Base-by-base conservation (phyloP, 1,140 invertebrate genomes). In the Apocrypta bakeri region DNA sequence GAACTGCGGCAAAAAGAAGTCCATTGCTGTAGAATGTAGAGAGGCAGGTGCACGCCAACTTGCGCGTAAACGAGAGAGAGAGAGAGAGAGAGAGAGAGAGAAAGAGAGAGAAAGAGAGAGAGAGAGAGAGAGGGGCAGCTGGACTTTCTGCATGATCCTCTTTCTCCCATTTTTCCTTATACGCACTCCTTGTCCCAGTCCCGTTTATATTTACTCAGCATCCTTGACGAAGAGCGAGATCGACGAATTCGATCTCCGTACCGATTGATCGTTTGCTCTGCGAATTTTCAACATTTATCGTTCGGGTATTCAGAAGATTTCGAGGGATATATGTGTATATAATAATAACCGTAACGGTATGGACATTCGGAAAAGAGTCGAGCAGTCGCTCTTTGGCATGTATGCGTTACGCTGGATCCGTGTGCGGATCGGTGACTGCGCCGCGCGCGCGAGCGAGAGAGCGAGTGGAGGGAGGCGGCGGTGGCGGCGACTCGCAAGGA, bases 11-110 rank as follows among this genome's bases (percentile, higher is more conserved):
- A 42, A 42, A 42, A 42, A 42, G 40, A 42, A 14, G 40, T 11
- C 7, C 1, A 12, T 12, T 42, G 7, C 3, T 12, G 40, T 14
- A 24, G 81, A 75, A 75, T 78, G 76, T 42, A 76, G 71, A 73
- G 37, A 79, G 81, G 79, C 69, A 75, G 75, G 72, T 81, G 74
- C 73, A 12, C 40, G 40, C 11, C n/a, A n/a, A n/a, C n/a, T n/a
- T 73, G 66, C 42, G 77, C 64, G 63, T 61, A 25, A 85, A 87
- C 84, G 86, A 87, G 86, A 84, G 86, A 85, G 87, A 87, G 87
- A 87, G 83, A 87, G 84, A 79, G 81, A 84, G 84, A 83, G n/a
- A 4, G 56, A 2, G 56, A 1, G 2, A 14, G 4, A 61, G 14
- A n/a, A n/a, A n/a, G 83, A 87, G 84, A 79, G 81, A 84, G 84